Base-by-base conservation (phyloP, 2,888 invertebrate genomes). In the Boloria euphrosyne region DNA sequence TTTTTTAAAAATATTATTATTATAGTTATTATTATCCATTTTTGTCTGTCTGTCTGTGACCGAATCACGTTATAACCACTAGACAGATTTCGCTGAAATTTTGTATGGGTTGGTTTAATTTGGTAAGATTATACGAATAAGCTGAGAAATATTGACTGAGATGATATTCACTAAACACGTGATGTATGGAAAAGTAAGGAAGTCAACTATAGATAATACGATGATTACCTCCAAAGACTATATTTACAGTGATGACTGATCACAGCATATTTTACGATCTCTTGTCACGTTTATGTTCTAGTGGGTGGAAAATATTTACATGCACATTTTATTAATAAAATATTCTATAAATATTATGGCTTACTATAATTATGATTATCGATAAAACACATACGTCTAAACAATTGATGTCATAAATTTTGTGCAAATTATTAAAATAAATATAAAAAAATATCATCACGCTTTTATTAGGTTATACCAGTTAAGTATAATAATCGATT, bases 201-300 rank as follows among this genome's bases (percentile, higher is more conserved):
- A 50, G 17, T 50, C 46, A 49, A 44, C 31, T 47, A 55, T 14
- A 57, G 57, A 64, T 64, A 57, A 57, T 57, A 51, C 51, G 27
- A 27, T 17, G 60, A 54, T 60, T 61, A 65, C 43, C 16, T 38
- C 38, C 14, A 47, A 31, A 13, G 47, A 27, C 54, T 66, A 66
- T 66, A 61, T 66, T 66, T 66, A 61, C 53, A 16, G 13, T 46
- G 54, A 50, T 61, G 65, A 66, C 65, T 54, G 61, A 61, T 66
- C 53, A 43, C 57, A n/a, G 49, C 50, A n/a, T 52, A 55, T 55
- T 64, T 64, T 58, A 58, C 51, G 17, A 57, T 58, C 57, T 1
- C 50, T 27, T 58, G 46, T 58, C 57, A 64, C 64, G 64, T 57
- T 58, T 46, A 13, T 47, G 31, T 17, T 54, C 47, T 50, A 10